Base-by-base conservation (phyloP, 2,888 invertebrate genomes). In the Geotrupes spiniger region DNA sequence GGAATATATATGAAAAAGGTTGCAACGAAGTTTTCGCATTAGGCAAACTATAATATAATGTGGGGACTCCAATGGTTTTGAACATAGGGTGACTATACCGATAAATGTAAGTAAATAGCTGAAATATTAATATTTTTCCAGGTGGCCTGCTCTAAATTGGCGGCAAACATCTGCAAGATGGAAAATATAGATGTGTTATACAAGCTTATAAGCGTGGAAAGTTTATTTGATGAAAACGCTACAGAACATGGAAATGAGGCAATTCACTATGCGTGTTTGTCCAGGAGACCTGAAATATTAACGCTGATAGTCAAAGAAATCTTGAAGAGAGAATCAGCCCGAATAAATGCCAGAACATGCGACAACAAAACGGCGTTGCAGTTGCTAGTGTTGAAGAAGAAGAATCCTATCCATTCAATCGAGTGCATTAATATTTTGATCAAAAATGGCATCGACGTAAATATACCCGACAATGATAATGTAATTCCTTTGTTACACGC, bases 131-230 rank as follows among this genome's bases (percentile, higher is more conserved):
- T n/a, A n/a, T n/a, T 33, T 14, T 9, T 33, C 14, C 33, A 33
- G n/a, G 15, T 33, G 5, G 33, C 33, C 33, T 33, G 33, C 5
- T 33, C 33, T 9, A 33, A 10, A 12, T 33, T 33, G 12, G 33
- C 33, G 4, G 14, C 10, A 15, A 12, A 33, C 33, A 33, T 33
- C 12, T 12, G 14, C 33, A 33, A 33, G 5, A 14, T 2, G 4
- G 12, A 33, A 2, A 14, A 33, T 15, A 1, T 14, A 15, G 8
- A 14, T 4, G 33, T 33, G 8, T 6, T 33, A 33, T 15, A 8
- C 1, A 33, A 9, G 33, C 15, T 33, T 6, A 10, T 10, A 33
- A 14, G 12, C 8, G 8, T 3, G 1, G 15, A n/a, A 6, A 10
- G 8, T 8, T 33, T 33, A 15, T 33, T 33, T 33, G 10, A 33